A percentile compares a stretch with the other conserved stretches of the same genome.
phyloP scores from a whole-genome alignment of 1,140 invertebrate species.

The Scylla paramamosain region DNA sequence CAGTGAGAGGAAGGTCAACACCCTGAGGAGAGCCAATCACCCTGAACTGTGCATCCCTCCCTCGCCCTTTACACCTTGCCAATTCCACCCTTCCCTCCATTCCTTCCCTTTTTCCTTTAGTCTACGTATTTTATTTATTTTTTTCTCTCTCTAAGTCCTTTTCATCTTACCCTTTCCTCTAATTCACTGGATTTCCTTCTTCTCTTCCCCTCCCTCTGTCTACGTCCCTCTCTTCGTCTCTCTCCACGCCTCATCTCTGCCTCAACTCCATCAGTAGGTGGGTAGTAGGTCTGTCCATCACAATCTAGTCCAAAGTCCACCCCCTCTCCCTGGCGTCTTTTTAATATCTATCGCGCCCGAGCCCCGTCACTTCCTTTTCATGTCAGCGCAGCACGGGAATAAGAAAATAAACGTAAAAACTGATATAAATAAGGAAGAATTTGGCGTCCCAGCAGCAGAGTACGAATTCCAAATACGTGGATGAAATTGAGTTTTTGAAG shows the following conservation, averaged over 20 bases:
- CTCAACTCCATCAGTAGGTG: background rate
- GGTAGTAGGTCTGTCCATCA: background rate
- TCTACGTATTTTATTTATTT: background rate
- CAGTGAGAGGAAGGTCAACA: slow-evolving; percentile 27
- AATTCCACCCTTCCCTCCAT: background rate
- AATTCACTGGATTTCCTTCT: background rate
- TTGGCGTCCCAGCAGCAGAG: too few relatives aligned
- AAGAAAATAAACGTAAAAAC: background rate
- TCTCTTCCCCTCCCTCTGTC: background rate
- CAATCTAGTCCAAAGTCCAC: background rate
- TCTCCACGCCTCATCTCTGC: background rate
- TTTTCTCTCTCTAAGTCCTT: background rate
- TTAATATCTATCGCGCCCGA: background rate
- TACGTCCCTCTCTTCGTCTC: background rate
- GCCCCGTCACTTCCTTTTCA: background rate
- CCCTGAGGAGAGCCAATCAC: background rate
- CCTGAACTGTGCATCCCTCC: background rate
- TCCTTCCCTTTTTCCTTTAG: background rate
- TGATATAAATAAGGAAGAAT: background rate
- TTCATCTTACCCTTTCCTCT: background rate
- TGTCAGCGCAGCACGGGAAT: background rate
- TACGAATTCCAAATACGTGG: too few relatives aligned
- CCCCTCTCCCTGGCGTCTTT: background rate
- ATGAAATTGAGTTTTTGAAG: too few relatives aligned
- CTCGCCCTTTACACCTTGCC: background rate